Percentiles rank a stretch among this genome's conserved stretches.
Conservation (phyloP, 2,113 vertebrate species). For the Erythrocercus mccallii region DNA sequence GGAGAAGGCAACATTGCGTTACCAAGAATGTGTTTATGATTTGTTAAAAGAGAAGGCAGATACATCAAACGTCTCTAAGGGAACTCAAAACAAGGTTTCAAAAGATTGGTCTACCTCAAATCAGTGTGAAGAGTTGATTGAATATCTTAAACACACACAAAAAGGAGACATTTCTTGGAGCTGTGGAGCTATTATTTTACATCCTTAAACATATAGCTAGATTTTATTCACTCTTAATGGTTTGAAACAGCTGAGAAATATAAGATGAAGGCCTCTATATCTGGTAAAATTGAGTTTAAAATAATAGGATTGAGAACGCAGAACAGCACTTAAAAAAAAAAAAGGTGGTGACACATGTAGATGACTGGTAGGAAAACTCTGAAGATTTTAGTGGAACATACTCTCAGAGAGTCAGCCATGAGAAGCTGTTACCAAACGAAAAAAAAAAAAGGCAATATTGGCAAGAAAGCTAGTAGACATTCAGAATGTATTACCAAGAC, state of each 20-base stretch:
- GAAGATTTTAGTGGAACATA: background rate
- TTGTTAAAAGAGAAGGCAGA: background rate
- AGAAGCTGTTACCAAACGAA: background rate
- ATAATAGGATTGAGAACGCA: background rate
- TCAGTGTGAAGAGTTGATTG: background rate
- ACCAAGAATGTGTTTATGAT: background rate
- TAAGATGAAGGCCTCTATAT: background rate
- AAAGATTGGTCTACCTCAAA: background rate
- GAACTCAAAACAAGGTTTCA: background rate
- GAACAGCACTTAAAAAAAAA: background rate
- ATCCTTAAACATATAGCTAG: background rate
- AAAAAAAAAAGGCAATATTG: background rate
- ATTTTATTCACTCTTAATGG: background rate
- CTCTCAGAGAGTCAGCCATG: background rate
- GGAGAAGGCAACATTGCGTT: background rate
- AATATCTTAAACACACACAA: background rate
- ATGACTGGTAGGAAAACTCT: background rate
- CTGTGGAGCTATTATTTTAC: background rate
- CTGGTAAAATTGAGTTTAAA: background rate
- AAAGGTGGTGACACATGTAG: background rate
- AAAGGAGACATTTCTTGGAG: background rate
- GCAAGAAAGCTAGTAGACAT: background rate
- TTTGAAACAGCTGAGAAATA: background rate
- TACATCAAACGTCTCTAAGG: background rate
- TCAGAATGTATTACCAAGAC: background rate